Conservation (phyloP, 2,113 vertebrate genomes). For the Malurus melanocephalus region DNA sequence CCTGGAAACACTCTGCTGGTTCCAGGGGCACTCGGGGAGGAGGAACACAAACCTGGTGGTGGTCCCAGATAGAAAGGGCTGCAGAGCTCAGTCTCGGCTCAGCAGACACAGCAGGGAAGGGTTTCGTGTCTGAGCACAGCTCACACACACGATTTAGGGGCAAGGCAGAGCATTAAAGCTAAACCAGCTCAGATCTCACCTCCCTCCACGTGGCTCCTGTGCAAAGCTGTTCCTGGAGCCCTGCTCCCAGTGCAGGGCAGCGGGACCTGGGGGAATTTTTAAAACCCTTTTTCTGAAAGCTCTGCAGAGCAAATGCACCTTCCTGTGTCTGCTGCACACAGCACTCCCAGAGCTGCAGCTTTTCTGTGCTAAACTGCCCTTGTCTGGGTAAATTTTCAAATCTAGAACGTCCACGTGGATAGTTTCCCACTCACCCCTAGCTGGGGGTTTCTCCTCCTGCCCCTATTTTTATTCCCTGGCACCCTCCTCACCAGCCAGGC, state of each 20-base stretch:
- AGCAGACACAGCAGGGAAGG: too few species aligned
- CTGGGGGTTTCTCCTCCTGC: not conserved
- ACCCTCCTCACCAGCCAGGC: not conserved
- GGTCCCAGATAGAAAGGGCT: rapidly evolving
- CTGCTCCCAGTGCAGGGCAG: not conserved
- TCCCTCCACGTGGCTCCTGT: not conserved
- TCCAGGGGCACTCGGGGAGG: not conserved
- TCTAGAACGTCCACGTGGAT: not conserved
- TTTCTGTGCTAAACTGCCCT: not conserved
- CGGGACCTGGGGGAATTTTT: rapidly evolving
- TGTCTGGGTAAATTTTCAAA: not conserved
- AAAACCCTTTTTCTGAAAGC: not conserved
- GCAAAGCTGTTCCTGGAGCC: not conserved
- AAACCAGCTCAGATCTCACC: rapidly evolving
- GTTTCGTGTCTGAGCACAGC: not conserved
- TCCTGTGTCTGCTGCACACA: not conserved
- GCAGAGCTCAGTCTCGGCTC: not conserved
- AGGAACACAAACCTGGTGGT: not conserved
- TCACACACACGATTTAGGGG: not conserved
- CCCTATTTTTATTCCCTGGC: not conserved
- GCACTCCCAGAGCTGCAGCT: not conserved
- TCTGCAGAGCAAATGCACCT: not conserved
- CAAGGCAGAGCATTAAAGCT: not conserved
- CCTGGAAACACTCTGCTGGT: not conserved
- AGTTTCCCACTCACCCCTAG: not conserved